Evolutionary conservation across 2,888 invertebrate genomes (phyloP).

Genomic region (Adelognathus sp.): DNA sequence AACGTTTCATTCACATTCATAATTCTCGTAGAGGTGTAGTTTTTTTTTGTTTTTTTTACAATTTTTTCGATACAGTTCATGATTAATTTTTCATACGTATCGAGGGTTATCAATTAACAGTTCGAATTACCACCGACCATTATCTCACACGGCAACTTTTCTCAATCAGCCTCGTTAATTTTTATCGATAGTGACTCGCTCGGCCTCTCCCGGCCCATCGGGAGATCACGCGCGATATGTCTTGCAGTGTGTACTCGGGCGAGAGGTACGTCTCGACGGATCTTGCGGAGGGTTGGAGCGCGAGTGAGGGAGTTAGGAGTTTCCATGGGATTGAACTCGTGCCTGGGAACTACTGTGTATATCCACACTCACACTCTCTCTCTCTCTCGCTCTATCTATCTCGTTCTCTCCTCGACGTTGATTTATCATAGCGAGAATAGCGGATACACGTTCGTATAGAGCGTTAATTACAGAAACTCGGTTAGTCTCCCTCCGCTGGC

Average conservation of each 20-base stretch:
- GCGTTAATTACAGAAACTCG: slow-evolving; percentile 61
- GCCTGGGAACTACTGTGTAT: too few relatives aligned
- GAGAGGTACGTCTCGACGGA: neutral
- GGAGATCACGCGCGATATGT: neutral
- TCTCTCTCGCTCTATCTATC: slow-evolving; percentile 23
- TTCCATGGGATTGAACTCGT: slow-evolving; percentile 50
- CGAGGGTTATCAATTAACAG: neutral
- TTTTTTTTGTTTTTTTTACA: too few relatives aligned
- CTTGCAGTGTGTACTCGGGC: neutral
- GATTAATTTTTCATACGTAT: neutral
- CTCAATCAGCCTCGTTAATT: slow-evolving; percentile 29
- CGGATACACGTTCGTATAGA: slow-evolving; percentile 57
- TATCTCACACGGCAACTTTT: neutral
- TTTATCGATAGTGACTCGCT: slow-evolving; percentile 48
- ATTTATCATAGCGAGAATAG: slow-evolving; percentile 59
- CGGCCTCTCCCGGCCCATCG: neutral
- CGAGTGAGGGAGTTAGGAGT: slow-evolving; percentile 48
- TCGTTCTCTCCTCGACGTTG: slow-evolving; percentile 45
- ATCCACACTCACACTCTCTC: too few relatives aligned
- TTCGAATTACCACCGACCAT: neutral
- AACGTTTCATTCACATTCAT: too few relatives aligned
- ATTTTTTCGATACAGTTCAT: too few relatives aligned
- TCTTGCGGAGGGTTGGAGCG: neutral
- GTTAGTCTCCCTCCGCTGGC: slow-evolving; percentile 53
- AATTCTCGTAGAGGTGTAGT: too few relatives aligned